Evolutionary conservation across 2,797 vertebrate genomes (phyloP).

Genomic region (Micrastur ruficollis): DNA sequence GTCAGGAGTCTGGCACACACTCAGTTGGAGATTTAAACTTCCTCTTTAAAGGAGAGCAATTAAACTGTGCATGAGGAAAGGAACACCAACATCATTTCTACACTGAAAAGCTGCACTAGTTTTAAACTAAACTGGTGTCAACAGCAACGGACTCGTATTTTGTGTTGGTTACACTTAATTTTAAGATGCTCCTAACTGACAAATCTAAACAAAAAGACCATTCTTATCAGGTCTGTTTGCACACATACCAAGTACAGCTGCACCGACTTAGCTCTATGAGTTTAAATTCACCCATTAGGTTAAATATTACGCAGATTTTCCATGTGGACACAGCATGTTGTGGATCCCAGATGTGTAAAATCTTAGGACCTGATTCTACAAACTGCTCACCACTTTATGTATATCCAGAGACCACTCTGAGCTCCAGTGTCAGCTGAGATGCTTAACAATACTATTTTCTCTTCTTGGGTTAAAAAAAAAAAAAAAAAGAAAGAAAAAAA

Average conservation of each 20-base stretch:
- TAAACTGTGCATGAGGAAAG: constrained; percentile 3
- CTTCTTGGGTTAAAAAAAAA: background rate
- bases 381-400: background rate
- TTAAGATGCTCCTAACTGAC: constrained; percentile 2
- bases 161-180: background rate
- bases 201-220: constrained; percentile 6
- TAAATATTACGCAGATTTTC: background rate
- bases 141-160: background rate
- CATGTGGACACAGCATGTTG: background rate
- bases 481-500: no score
- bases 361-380: background rate
- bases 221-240: background rate
- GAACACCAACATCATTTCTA: background rate
- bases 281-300: background rate
- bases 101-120: background rate
- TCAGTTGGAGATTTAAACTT: constrained; percentile 53
- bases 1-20: constrained; percentile 39
- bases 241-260: constrained; percentile 18
- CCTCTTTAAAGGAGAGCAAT: constrained; percentile 47
- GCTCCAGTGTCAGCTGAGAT: background rate
- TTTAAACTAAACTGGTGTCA: background rate
- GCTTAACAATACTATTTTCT: background rate
- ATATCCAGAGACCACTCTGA: background rate
- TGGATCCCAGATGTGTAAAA: background rate
- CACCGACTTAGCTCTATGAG: background rate